phyloP scores from a whole-genome alignment of 2,888 invertebrate species.

The Gibbula magus region DNA sequence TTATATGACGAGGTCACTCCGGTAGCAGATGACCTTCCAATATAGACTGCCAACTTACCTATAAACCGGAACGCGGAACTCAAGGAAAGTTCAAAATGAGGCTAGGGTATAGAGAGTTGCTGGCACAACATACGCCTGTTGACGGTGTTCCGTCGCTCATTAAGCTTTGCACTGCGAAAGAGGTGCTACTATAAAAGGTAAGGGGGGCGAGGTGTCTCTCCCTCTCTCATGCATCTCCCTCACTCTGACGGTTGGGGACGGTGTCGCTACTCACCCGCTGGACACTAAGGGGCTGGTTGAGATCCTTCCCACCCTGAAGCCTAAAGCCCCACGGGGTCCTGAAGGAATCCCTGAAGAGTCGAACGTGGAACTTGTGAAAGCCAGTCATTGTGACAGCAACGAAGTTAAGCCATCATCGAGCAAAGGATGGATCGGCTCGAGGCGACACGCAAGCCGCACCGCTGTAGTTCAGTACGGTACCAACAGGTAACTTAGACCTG shows the following conservation, averaged over 20 bases:
- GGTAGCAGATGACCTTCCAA: conserved; percentile 7
- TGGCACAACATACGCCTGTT: conserved; percentile 25
- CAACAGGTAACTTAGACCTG: not conserved
- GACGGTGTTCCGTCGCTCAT: conserved; percentile 32
- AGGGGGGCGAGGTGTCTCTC: conserved; percentile 29
- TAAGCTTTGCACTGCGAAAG: conserved; percentile 20
- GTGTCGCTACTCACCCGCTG: conserved; percentile 71
- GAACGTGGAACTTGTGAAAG: conserved; percentile 61
- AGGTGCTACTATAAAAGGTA: conserved; percentile 44
- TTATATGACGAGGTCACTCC: not conserved
- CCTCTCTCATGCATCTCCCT: not conserved
- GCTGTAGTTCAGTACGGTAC: not conserved
- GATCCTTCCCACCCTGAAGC: conserved; percentile 74
- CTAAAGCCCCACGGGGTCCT: conserved; percentile 75
- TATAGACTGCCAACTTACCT: conserved; percentile 21
- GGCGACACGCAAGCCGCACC: conserved; percentile 1
- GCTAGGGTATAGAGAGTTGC: conserved; percentile 10
- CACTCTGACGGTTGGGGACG: not conserved
- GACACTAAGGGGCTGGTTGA: conserved; percentile 69
- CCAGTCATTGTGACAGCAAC: conserved; percentile 37
- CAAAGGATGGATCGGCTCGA: not conserved
- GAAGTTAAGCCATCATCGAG: conserved; percentile 21
- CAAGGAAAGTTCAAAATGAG: conserved; percentile 20
- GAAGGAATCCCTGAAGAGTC: conserved; percentile 73
- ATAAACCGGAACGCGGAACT: not conserved